Percentiles rank a stretch among this genome's conserved stretches.
phyloP scores from a whole-genome alignment of 2,113 vertebrate species.

The Mormyrus lacerda region DNA sequence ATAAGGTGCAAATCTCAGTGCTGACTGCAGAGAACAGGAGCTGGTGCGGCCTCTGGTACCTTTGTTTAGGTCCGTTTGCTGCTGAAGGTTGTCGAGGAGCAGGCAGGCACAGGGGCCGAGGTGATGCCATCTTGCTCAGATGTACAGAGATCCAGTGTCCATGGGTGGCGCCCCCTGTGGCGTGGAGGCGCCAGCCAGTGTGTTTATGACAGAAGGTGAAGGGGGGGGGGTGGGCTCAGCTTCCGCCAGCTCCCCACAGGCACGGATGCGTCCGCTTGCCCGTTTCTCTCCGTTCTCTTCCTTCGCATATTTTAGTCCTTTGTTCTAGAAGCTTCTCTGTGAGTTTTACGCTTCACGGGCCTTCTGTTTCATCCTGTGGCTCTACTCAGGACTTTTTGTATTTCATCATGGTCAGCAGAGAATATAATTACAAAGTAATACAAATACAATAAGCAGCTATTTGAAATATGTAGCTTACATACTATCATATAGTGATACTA shows the following conservation, averaged over 20 bases:
- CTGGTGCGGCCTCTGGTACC: neutral
- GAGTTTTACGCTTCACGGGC: neutral
- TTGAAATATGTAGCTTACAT: neutral
- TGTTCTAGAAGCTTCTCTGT: neutral
- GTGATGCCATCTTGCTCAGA: neutral
- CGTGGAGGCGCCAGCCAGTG: neutral
- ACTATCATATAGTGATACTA: neutral
- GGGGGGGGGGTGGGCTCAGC: neutral
- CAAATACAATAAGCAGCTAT: neutral
- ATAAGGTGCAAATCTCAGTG: neutral
- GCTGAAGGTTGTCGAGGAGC: neutral
- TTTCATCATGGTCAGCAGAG: neutral
- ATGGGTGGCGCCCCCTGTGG: neutral
- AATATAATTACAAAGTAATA: neutral
- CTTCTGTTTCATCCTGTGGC: neutral
- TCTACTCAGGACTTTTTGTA: neutral
- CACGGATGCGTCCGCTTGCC: neutral
- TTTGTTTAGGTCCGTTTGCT: neutral
- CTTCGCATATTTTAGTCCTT: neutral
- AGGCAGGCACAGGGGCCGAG: neutral
- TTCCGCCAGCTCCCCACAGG: neutral
- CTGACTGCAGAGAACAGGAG: neutral
- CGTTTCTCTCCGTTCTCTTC: neutral
- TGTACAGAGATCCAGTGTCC: neutral
- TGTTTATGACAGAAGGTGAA: slow-evolving; percentile 12